Evolutionary conservation across 2,888 invertebrate genomes (phyloP).

Genomic region (Diploptera punctata): DNA sequence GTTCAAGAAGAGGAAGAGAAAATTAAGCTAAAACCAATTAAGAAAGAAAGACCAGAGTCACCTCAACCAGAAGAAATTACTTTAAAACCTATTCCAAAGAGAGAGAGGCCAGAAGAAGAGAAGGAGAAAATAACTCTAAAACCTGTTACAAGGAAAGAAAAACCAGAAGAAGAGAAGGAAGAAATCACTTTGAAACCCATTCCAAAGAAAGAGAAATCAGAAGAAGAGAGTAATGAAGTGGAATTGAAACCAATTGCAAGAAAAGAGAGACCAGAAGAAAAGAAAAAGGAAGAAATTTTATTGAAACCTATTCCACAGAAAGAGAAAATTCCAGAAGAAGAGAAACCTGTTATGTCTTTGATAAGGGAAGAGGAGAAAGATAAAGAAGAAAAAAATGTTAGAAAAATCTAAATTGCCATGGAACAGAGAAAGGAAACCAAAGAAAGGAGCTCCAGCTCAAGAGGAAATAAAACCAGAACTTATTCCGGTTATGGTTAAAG

Average conservation of each 20-base stretch:
- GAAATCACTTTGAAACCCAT: conserved; percentile 39
- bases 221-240: conserved; percentile 41
- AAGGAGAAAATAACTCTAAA: conserved; percentile 35
- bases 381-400: neutral
- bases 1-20: conserved; percentile 38
- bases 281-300: conserved; percentile 42
- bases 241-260: conserved; percentile 41
- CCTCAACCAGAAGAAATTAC: conserved; percentile 22
- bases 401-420: conserved; percentile 3
- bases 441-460: neutral
- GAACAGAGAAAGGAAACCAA: conserved; percentile 1
- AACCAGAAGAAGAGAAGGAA: conserved; percentile 39
- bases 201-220: conserved; percentile 55
- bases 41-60: conserved; percentile 29
- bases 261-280: conserved; percentile 19
- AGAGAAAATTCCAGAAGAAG: conserved; percentile 48
- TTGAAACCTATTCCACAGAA: conserved; percentile 58
- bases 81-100: conserved; percentile 32
- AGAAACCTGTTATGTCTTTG: conserved; percentile 43
- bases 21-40: conserved; percentile 42
- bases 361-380: neutral
- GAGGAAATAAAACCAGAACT: conserved; percentile 47
- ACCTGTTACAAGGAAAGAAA: conserved; percentile 42
- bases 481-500: conserved; percentile 7
- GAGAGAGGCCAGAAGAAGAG: conserved; percentile 16